Conservation (phyloP, 2,113 vertebrate genomes). For the Takifugu bimaculatus region DNA sequence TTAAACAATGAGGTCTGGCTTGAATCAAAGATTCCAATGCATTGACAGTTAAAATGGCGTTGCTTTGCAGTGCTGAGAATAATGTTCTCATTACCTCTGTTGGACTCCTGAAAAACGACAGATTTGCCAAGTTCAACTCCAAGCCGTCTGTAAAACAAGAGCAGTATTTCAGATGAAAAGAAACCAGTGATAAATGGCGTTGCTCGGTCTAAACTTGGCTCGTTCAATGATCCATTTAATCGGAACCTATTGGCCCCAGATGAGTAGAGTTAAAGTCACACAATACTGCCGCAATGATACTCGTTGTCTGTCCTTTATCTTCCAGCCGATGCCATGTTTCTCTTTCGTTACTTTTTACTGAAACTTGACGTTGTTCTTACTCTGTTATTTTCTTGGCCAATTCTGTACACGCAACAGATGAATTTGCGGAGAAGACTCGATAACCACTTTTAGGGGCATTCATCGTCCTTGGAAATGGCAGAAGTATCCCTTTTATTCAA, state of each 20-base stretch:
- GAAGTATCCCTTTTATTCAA: background rate
- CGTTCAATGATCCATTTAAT: too few species aligned
- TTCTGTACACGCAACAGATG: constrained; percentile 90
- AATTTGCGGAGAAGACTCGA: constrained; percentile 93
- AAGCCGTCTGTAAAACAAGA: constrained; percentile 78
- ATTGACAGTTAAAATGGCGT: too few species aligned
- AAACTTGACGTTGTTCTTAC: constrained; percentile 63
- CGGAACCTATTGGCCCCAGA: too few species aligned
- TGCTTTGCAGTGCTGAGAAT: too few species aligned
- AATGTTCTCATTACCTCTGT: constrained; percentile 79
- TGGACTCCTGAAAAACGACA: constrained; percentile 94
- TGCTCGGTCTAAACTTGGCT: too few species aligned
- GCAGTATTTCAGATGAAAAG: background rate
- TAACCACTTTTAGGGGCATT: constrained; percentile 91
- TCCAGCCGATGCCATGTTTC: too few species aligned
- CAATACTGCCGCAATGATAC: background rate
- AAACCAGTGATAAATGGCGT: background rate
- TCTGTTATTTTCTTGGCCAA: constrained; percentile 94
- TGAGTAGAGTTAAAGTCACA: too few species aligned
- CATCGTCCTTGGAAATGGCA: constrained; percentile 66
- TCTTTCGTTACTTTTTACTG: background rate
- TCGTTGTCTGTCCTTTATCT: background rate
- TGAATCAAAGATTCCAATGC: too few species aligned
- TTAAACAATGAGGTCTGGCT: too few species aligned
- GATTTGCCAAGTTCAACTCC: constrained; percentile 95